Percentiles rank a stretch among this genome's conserved stretches.
phyloP scores from a whole-genome alignment of 1,140 invertebrate species.

The Drosophila tsacasi region DNA sequence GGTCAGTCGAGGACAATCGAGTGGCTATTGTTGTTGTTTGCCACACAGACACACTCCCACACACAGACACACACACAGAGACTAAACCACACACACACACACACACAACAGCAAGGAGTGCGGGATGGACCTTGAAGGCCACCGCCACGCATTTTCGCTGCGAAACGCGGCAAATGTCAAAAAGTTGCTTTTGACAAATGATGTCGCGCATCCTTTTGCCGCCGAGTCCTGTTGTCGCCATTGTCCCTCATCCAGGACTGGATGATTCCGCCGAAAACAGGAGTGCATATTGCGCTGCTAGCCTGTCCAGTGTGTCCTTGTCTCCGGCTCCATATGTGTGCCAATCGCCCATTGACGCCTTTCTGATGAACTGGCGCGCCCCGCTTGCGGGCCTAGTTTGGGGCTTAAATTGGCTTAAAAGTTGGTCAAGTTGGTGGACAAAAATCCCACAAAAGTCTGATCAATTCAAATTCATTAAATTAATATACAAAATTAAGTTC shows the following conservation, averaged over 20 bases:
- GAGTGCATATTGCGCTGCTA: constrained; percentile 39
- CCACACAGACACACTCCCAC: constrained; percentile 8
- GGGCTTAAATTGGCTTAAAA: neutral
- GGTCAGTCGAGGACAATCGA: constrained; percentile 23
- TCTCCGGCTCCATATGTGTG: constrained; percentile 58
- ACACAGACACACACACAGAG: neutral
- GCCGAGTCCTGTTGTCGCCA: constrained; percentile 38
- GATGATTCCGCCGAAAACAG: constrained; percentile 12
- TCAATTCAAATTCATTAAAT: neutral
- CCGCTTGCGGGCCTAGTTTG: neutral
- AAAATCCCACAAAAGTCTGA: neutral
- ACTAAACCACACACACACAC: neutral
- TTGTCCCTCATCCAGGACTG: neutral
- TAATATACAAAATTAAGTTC: neutral
- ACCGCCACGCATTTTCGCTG: constrained; percentile 69
- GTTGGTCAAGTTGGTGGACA: neutral
- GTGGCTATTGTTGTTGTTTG: constrained; percentile 45
- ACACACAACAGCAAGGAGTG: neutral
- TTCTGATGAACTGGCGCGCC: constrained; percentile 61
- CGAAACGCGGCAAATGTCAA: constrained; percentile 69
- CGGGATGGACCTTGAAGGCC: neutral
- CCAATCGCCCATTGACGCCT: constrained; percentile 48
- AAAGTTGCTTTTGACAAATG: constrained; percentile 81
- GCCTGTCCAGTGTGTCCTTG: constrained; percentile 24
- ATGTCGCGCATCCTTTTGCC: constrained; percentile 53